Evolutionary conservation across 2,113 vertebrate genomes (phyloP), one percentile per base, ranked within the genome.

Genomic region (Thoracochromis brauschi): DNA sequence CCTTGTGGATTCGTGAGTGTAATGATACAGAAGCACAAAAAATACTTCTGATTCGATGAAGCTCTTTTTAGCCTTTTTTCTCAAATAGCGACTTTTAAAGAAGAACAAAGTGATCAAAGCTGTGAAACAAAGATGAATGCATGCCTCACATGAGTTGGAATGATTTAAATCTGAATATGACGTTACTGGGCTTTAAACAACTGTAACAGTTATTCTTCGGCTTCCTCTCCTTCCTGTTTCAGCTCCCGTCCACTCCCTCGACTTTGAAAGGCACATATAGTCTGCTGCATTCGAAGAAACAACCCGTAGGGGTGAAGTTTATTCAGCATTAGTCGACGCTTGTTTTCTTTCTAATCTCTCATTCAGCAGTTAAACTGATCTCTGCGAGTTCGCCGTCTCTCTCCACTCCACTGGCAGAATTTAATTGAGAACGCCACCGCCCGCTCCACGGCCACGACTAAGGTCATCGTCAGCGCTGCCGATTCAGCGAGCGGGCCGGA

Each of bases 401-500:
- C 58, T 9, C 14, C 26, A 19, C 57, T 92, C 81, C 10, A 47
- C 63, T 40, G 68, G 60, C 71, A 78, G 58, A n/a, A 75, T 83
- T 81, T 80, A 93, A 93, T 89, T 85, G 82, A 87, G 80, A 80
- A 80, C 11, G 9, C 3, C 11, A 33, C 63, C 29, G 1, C 19
- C 24, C 2, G 55, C 79, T 85, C 53, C 73, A 42, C 35, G 19
- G 73, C 88, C 54, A 6, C 78, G 4, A 87, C 85, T 86, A 83
- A 87, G 92, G 87, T 91, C 84, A 89, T 47, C 45, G 9, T 51
- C 38, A 0, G n/a, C 6, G 5, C 78, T 83, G 75, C 65, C 4
- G 51, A 9, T 11, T 49, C 81, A 49, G 81, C 42, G 16, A 49
- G 88, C 54, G 19, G 81, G 86, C 88, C 49, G 93, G 93, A 93